Evolutionary conservation across 1,140 invertebrate genomes (phyloP), one percentile per base, ranked within the genome.

Genomic region (Drosophila novamexicana): DNA sequence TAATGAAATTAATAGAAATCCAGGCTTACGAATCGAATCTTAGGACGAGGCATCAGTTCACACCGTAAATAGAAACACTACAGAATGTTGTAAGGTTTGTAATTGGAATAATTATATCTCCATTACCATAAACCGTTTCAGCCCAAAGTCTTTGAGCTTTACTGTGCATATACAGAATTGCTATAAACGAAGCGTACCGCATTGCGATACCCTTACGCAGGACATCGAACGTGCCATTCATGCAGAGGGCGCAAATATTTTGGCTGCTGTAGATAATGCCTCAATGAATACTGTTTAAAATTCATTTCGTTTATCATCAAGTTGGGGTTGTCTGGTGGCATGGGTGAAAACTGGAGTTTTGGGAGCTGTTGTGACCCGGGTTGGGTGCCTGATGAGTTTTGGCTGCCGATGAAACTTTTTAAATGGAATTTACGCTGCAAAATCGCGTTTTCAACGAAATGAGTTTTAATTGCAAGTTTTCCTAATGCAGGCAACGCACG

Each of bases 381-480:
- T 32, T 62, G 44, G 39, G 61, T 71, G 59, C 18, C 50, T 67
- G 77, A 76, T 79, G 74, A 79, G 74, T 79, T 79, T 76, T 76
- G 73, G 22, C 62, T 78, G 74, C 36, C 67, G 67, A 58, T 67
- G 64, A 79, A 79, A 74, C 58, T 79, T 72, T 77, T 77, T 73
- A 88, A 88, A 89, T 83, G 84, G 70, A 89, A 89, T 89, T 89
- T 82, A 65, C 77, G 71, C 71, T 88, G 69, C 63, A 75, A 89
- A 81, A 89, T 81, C 86, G 84, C 77, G 77, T 89, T 89, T 88
- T 67, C 80, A 88, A 75, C 84, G 77, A 89, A 89, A 89, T 89
- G 84, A 84, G 84, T 89, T 89, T 89, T 89, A 89, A 89, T 89
- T 89, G 84, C 84, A 89, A 89, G 74, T 89, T 83, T 77, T 84